A percentile compares a stretch with the other conserved stretches of the same genome.
Conservation (phyloP, 1,140 invertebrate genomes). For the Drosophila bifasciata region DNA sequence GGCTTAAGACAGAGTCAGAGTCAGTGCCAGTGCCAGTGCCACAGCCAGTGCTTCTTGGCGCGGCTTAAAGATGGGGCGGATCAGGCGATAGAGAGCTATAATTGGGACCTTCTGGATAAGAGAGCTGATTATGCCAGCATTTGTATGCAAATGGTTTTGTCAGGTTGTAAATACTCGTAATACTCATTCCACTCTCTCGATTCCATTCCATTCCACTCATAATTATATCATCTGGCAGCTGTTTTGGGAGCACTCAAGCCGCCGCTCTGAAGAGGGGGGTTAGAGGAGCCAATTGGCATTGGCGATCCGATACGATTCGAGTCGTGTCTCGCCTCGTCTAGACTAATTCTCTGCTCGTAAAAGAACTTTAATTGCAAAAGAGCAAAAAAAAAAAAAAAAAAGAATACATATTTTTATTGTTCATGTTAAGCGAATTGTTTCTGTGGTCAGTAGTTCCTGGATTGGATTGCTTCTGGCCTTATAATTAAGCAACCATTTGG, state of each 20-base stretch:
- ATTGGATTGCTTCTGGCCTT: constrained; percentile 45
- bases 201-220: no score
- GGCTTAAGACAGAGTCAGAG: constrained; percentile 20
- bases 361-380: constrained; percentile 69
- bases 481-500: constrained; percentile 68
- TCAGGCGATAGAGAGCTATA: constrained; percentile 24
- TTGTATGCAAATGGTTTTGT: constrained; percentile 35
- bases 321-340: constrained; percentile 30
- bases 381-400: constrained; percentile 18
- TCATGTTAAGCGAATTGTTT: constrained; percentile 38
- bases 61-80: constrained; percentile 21
- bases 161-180: constrained; percentile 27
- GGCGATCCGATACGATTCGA: no score
- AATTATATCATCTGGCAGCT: constrained; percentile 29
- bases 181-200: no score
- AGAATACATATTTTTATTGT: constrained; percentile 66
- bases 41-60: no score
- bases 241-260: constrained; percentile 2
- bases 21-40: not conserved
- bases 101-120: constrained; percentile 43
- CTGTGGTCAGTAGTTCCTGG: constrained; percentile 37
- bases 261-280: constrained; percentile 9
- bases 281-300: constrained; percentile 20
- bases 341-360: constrained; percentile 75
- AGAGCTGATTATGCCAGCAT: constrained; percentile 66